Evolutionary conservation across 2,888 invertebrate species (phyloP), one percentile per base, ranked within the genome.

Genomic region (Sesamia inferens): DNA sequence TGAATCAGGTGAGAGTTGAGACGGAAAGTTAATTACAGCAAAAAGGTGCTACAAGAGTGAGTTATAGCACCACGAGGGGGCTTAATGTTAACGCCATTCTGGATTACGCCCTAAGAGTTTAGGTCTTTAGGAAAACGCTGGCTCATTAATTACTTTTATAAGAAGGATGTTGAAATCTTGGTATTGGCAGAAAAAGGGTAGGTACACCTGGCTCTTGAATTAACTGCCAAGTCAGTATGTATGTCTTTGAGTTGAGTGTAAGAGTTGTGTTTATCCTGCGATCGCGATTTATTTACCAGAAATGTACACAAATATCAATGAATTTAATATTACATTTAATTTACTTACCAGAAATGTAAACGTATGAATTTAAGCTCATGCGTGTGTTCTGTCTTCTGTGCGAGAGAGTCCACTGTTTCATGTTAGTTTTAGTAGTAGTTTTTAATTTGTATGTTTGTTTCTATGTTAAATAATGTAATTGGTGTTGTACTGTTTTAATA

Each of bases 1-100:
- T 83, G 83, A 83, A 83, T n/a, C 81, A 81, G 81, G 81, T 81
- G 83, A 59, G 24, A 81, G 81, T 83, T 81, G 83, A 59, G 24
- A 31, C 24, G 31, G 1, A n/a, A 70, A 70, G 62, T 71, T 68
- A 57, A 79, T 79, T 71, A 68, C 68, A 31, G 24, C 55, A 74
- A 79, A 69, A 71, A 67, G 47, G 59, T 61, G 73, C 54, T 44
- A 61, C 64, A 65, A 67, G 59, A 57, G 80, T 68, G 59, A 82
- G 74, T 79, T 71, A 55, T 55, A 14, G 39, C 66, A 71, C 68
- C 22, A 42, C 8, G 13, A 68, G n/a, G 63, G 59, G 55, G 6
- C 54, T 31, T 68, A 42, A n/a, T 57, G 55, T 51, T 67, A 67
- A 74, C 57, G 42, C 24, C 24, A 58, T n/a, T n/a, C 51, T 48